Percentiles rank a stretch among this genome's conserved stretches.
These are phyloP conservation scores for Wasmannia auropunctata DNA, from an alignment of 1,140 invertebrate genomes.

Conservation along the genomic window DNA sequence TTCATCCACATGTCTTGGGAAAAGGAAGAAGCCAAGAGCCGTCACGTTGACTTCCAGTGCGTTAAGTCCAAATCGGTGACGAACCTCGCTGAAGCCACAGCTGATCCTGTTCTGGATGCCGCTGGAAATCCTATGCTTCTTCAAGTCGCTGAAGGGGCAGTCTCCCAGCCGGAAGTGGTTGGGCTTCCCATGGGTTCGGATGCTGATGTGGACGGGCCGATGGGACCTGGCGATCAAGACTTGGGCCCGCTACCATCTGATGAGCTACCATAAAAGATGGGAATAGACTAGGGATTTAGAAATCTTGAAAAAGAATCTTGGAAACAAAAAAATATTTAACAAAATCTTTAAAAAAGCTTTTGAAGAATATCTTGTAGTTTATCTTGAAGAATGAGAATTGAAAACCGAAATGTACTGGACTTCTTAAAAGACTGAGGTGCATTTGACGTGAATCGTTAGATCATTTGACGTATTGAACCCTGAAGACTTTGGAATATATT, in stretches of 20 bases:
- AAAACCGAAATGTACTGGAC: background rate
- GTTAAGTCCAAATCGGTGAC: constrained; percentile 98
- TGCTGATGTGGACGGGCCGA: constrained; percentile 78
- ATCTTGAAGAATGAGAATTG: background rate
- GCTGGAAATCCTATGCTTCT: constrained; percentile 63
- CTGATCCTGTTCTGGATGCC: constrained; percentile 91
- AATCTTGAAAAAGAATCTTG: background rate
- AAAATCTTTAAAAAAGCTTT: background rate
- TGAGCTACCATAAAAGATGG: constrained; percentile 54
- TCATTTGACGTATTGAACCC: background rate
- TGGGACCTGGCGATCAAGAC: constrained; percentile 72
- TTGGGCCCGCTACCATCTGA: constrained; percentile 67
- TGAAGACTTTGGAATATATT: background rate
- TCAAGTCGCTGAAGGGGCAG: constrained; percentile 62
- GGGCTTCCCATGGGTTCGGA: constrained; percentile 74
- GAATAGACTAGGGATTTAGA: background rate
- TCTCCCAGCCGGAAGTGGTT: constrained; percentile 73
- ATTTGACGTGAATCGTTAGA: background rate
- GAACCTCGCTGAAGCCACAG: constrained; percentile 96
- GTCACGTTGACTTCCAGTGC: constrained; percentile 99
- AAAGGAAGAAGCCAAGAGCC: constrained; percentile 99
- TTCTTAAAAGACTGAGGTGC: background rate
- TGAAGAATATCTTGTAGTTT: background rate
- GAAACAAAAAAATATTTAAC: background rate
- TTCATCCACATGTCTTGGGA: constrained; percentile 99